These are phyloP conservation scores for Phallusia fumigata DNA, from an alignment of 23 tunicate genomes.

Conservation along the genomic window DNA sequence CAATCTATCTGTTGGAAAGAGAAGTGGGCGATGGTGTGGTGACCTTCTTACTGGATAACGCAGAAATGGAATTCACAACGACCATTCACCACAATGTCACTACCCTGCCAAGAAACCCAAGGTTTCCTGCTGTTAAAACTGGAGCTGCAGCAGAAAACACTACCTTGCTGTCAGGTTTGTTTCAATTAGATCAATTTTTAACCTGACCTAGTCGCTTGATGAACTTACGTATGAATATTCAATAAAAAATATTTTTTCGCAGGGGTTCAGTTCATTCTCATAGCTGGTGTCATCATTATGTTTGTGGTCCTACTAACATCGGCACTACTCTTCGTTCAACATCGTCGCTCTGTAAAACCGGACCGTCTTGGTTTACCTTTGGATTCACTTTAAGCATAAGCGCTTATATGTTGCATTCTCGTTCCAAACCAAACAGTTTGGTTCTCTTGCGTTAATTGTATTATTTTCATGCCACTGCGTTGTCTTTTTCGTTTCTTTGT, in stretches of 20 bases:
- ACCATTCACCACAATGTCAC: too few species aligned
- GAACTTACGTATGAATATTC: too few species aligned
- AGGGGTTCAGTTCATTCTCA: too few species aligned
- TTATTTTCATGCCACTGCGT: not conserved
- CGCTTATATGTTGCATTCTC: not conserved
- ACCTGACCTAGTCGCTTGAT: too few species aligned
- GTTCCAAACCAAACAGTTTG: slow-evolving; percentile 11
- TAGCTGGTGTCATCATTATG: too few species aligned
- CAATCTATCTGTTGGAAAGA: not conserved
- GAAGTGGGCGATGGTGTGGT: not conserved
- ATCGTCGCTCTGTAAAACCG: slow-evolving; percentile 1
- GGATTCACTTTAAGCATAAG: not conserved
- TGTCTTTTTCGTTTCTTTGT: not conserved
- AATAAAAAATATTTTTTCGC: too few species aligned
- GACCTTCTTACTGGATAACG: not conserved
- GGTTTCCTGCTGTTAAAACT: too few species aligned
- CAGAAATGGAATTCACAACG: not conserved
- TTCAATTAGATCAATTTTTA: too few species aligned
- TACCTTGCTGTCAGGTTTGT: too few species aligned
- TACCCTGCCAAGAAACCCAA: too few species aligned
- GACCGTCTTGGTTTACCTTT: not conserved
- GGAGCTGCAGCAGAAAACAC: too few species aligned
- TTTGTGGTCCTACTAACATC: not conserved
- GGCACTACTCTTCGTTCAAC: not conserved
- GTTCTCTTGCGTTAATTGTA: not conserved